These are phyloP conservation scores for Tetranychus urticae DNA, from an alignment of 1,140 invertebrate species.

Conservation along the genomic window DNA sequence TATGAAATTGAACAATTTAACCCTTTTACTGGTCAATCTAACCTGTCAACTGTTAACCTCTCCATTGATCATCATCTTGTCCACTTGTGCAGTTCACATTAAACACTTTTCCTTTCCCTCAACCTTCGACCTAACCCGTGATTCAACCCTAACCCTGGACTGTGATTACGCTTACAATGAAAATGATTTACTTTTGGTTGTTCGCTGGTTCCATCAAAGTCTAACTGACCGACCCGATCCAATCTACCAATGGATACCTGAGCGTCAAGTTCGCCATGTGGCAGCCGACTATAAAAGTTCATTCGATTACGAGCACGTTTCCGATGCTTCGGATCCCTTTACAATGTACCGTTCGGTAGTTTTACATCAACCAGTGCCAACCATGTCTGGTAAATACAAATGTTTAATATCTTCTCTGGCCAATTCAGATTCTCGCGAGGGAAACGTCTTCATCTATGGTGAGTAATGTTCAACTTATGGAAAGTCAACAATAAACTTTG, in stretches of 20 bases:
- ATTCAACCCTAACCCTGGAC: conserved; percentile 13
- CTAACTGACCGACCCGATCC: conserved; percentile 11
- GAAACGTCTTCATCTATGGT: conserved; percentile 14
- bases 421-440: conserved; percentile 10
- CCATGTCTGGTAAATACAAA: conserved; percentile 13
- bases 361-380: not conserved
- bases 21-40: no score
- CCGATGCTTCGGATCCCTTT: conserved; percentile 1
- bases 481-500: no score
- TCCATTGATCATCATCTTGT: not conserved
- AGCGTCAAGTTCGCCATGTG: conserved; percentile 6
- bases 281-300: conserved; percentile 3
- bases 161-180: conserved; percentile 15
- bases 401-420: conserved; percentile 14
- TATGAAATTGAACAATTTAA: no score
- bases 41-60: no score
- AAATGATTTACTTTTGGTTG: conserved; percentile 13
- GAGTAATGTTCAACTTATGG: not conserved
- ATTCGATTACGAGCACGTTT: conserved; percentile 3
- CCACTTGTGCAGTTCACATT: not conserved
- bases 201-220: conserved; percentile 18
- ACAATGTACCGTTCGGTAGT: conserved; percentile 6
- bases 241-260: conserved; percentile 20
- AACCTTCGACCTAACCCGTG: not conserved
- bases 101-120: not conserved